A percentile compares a stretch with the other conserved stretches of the same genome.
Conservation (phyloP, 2,888 invertebrate species). For the Podabrus alpinus region DNA sequence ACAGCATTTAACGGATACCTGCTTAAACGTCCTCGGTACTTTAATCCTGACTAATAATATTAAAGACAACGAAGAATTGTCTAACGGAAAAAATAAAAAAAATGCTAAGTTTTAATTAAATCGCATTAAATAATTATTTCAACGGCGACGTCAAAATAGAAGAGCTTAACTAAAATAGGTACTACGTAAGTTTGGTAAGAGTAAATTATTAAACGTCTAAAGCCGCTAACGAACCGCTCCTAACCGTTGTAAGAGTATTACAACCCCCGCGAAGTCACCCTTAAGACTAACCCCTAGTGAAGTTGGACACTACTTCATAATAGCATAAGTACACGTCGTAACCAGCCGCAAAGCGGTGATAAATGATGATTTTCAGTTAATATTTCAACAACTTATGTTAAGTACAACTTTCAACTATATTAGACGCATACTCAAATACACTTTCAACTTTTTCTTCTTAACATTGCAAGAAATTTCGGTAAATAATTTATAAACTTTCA, state of each 20-base stretch:
- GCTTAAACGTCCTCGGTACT: constrained; percentile 34
- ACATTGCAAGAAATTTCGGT: not conserved
- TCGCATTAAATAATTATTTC: not conserved
- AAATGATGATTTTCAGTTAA: constrained; percentile 37
- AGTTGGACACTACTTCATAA: constrained; percentile 39
- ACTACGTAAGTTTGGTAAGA: constrained; percentile 19
- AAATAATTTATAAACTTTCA: not conserved
- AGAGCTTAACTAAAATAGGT: constrained; percentile 11
- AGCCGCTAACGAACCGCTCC: constrained; percentile 34
- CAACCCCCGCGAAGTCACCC: constrained; percentile 21
- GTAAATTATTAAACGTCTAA: constrained; percentile 34
- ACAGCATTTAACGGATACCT: constrained; percentile 49
- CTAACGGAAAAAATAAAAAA: not conserved
- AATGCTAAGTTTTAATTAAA: not conserved
- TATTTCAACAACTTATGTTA: constrained; percentile 27
- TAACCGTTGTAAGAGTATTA: constrained; percentile 33
- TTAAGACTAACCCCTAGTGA: constrained; percentile 31
- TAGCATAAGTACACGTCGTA: constrained; percentile 38
- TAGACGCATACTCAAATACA: not conserved
- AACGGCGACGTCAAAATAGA: not conserved
- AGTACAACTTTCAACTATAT: constrained; percentile 10
- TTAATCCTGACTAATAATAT: constrained; percentile 46
- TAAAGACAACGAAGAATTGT: constrained; percentile 9
- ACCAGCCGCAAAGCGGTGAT: constrained; percentile 37
- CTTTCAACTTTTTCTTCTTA: not conserved